Evolutionary conservation across 2,888 invertebrate species (phyloP).

Genomic region (Lamproptera curius): DNA sequence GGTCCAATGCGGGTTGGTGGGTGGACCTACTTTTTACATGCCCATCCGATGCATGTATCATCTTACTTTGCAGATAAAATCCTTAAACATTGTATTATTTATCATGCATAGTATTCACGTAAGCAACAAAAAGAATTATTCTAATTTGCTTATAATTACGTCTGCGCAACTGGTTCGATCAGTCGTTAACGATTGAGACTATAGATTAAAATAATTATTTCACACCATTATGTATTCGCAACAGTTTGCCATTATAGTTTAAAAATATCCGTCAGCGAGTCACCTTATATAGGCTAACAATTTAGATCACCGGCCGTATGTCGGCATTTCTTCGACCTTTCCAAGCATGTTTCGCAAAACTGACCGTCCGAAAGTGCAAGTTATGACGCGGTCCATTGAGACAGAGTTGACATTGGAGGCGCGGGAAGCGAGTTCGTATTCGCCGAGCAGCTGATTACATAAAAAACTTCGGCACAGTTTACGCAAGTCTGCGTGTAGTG

Average conservation of each 20-base stretch:
- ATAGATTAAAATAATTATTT: not conserved
- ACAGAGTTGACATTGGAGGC: slow-evolving; percentile 30
- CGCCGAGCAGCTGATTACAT: slow-evolving; percentile 55
- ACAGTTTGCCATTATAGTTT: not conserved
- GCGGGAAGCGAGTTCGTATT: slow-evolving; percentile 39
- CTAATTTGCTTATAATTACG: no score
- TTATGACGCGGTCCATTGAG: slow-evolving; percentile 10
- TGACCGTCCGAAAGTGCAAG: slow-evolving; percentile 22
- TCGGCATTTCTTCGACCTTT: not conserved
- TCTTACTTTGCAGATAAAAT: no score
- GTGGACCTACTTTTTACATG: no score
- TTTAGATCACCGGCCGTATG: not conserved
- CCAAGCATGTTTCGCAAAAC: not conserved
- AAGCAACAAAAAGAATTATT: no score
- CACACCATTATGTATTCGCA: not conserved
- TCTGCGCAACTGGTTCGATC: no score
- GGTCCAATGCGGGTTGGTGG: no score
- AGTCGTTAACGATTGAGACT: no score
- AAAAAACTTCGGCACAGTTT: slow-evolving; percentile 52
- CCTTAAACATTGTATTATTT: no score
- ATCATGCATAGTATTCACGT: no score
- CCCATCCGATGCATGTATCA: no score
- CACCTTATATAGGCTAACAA: not conserved
- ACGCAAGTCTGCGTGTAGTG: slow-evolving; percentile 54
- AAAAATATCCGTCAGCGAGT: not conserved